A percentile compares a stretch with the other conserved stretches of the same genome.
Conservation (phyloP, 2,888 invertebrate species). For the Aethes cnicana region DNA sequence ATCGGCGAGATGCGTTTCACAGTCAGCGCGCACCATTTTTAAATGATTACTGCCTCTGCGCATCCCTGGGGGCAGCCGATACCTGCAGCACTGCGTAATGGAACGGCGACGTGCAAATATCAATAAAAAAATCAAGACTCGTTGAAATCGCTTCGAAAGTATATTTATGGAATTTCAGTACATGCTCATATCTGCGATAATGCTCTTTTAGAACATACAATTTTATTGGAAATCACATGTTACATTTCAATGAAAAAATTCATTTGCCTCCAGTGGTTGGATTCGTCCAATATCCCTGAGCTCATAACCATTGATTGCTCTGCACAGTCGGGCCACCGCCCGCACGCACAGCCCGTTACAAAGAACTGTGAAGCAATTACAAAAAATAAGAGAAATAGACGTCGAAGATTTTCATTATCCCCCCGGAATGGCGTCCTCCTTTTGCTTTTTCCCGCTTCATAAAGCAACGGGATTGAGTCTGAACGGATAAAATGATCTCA, state of each 20-base stretch:
- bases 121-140: too few species aligned
- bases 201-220: too few species aligned
- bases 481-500: conserved; percentile 44
- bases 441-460: conserved; percentile 46
- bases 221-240: background rate
- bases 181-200: too few species aligned
- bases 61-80: background rate
- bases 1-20: conserved; percentile 73
- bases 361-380: conserved; percentile 71
- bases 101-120: too few species aligned
- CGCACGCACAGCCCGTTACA: conserved; percentile 62
- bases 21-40: conserved; percentile 67
- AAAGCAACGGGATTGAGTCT: conserved; percentile 42
- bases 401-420: conserved; percentile 67
- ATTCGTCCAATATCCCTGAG: conserved; percentile 9
- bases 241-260: too few species aligned
- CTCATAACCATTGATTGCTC: conserved; percentile 74
- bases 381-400: conserved; percentile 67
- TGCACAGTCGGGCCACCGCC: conserved; percentile 59
- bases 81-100: conserved; percentile 1
- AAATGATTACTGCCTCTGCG: conserved; percentile 57
- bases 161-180: background rate
- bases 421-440: conserved; percentile 44
- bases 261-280: background rate
- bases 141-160: background rate